Evolutionary conservation across 1,140 invertebrate species (phyloP).

Genomic region (Sweltsa coloradensis): DNA sequence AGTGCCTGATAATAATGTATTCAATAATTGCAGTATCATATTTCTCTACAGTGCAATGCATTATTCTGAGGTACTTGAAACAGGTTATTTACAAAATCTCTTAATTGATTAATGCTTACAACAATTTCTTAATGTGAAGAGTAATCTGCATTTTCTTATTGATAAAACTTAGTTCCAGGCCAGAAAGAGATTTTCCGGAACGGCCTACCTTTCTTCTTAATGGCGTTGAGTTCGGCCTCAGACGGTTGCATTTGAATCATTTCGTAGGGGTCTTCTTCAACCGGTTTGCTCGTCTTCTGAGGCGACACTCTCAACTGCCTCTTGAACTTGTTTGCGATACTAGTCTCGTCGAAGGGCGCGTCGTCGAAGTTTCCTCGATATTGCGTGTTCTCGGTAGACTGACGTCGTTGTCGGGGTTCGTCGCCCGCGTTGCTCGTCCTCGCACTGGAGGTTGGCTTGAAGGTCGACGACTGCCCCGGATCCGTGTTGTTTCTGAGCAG

Average conservation of each 20-base stretch:
- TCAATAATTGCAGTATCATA: too few relatives aligned
- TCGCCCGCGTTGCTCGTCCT: neutral
- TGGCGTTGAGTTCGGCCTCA: conserved; percentile 1
- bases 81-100: too few relatives aligned
- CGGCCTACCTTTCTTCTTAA: conserved; percentile 51
- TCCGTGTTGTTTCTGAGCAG: too few relatives aligned
- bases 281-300: neutral
- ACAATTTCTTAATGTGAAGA: too few relatives aligned
- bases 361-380: too few relatives aligned
- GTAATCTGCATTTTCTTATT: too few relatives aligned
- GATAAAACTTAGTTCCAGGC: conserved; percentile 48
- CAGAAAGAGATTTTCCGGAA: conserved; percentile 58
- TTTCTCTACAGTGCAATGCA: too few relatives aligned
- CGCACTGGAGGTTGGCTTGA: neutral
- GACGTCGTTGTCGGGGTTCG: conserved; percentile 2
- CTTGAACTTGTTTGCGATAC: conserved; percentile 7
- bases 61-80: too few relatives aligned
- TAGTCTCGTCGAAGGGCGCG: conserved; percentile 4
- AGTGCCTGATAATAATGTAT: too few relatives aligned
- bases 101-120: too few relatives aligned
- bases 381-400: conserved; percentile 7
- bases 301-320: conserved; percentile 8
- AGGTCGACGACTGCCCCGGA: too few relatives aligned
- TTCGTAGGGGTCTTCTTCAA: conserved; percentile 5
- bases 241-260: conserved; percentile 1